Conservation (phyloP, 1,140 invertebrate species). For the Hormaphis cornu region DNA sequence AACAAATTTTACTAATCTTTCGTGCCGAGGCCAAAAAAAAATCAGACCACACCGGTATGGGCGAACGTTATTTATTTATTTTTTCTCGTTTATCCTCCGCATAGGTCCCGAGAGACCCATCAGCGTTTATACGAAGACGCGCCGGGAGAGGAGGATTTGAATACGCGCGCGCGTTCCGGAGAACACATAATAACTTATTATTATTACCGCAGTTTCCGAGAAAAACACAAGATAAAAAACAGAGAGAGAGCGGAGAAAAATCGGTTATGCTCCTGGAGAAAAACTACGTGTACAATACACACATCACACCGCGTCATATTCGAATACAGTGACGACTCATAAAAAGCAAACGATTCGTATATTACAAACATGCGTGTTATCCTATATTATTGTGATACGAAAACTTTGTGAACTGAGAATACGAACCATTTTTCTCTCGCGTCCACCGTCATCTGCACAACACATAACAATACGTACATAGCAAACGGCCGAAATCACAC, state of each 20-base stretch:
- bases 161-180: not conserved
- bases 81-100: not conserved
- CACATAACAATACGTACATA: too few species aligned
- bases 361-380: too few species aligned
- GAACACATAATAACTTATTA: conserved; percentile 22
- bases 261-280: not conserved
- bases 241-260: not conserved
- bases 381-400: too few species aligned
- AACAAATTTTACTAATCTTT: not conserved
- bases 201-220: not conserved
- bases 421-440: too few species aligned
- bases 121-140: conserved; percentile 9
- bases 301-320: too few species aligned
- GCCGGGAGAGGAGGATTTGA: conserved; percentile 5
- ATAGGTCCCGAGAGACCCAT: conserved; percentile 8
- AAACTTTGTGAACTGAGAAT: too few species aligned
- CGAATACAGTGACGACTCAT: too few species aligned
- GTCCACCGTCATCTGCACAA: too few species aligned
- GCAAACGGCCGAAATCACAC: too few species aligned
- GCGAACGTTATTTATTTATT: conserved; percentile 6
- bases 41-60: not conserved
- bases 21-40: not conserved
- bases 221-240: too few species aligned
- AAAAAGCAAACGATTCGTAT: too few species aligned
- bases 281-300: too few species aligned